These are phyloP conservation scores for Coryphaenoides rupestris DNA, from an alignment of 2,113 vertebrate genomes.

Conservation along the genomic window DNA sequence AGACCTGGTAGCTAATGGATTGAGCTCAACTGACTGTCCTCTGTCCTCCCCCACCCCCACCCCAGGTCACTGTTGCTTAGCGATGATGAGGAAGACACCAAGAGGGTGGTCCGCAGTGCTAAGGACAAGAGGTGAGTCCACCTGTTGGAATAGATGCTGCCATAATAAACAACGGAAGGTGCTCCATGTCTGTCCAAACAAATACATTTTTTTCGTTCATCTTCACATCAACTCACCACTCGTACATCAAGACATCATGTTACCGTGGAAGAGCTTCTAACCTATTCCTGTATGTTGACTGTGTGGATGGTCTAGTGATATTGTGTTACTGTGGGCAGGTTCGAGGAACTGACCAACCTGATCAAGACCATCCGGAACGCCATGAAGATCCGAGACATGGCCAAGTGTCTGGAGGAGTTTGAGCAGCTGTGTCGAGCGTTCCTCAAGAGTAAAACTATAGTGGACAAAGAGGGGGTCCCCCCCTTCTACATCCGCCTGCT, in stretches of 20 bases:
- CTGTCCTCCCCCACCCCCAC: slow-evolving; percentile 7
- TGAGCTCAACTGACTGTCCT: no score
- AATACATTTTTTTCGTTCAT: background rate
- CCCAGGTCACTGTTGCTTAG: slow-evolving; percentile 81
- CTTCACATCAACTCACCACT: background rate
- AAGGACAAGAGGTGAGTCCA: slow-evolving; percentile 84
- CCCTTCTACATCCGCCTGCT: slow-evolving; percentile 86
- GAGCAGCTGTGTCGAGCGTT: slow-evolving; percentile 87
- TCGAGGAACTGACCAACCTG: slow-evolving; percentile 88
- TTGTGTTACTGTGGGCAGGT: slow-evolving; percentile 60
- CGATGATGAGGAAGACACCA: slow-evolving; percentile 91
- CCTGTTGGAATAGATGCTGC: no score
- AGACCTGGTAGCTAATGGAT: no score
- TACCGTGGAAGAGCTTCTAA: no score
- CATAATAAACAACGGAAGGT: background rate
- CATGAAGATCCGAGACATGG: slow-evolving; percentile 91
- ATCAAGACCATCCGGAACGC: slow-evolving; percentile 92
- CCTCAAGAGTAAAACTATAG: slow-evolving; percentile 86
- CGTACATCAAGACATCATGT: no score
- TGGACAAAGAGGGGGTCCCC: slow-evolving; percentile 89
- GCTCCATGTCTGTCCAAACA: background rate
- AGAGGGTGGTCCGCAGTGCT: slow-evolving; percentile 87
- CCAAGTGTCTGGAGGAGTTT: slow-evolving; percentile 90
- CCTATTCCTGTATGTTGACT: no score
- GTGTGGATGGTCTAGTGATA: no score